These are phyloP conservation scores for Addax nasomaculatus DNA, from an alignment of 2,113 vertebrate species.

Conservation along the genomic window DNA sequence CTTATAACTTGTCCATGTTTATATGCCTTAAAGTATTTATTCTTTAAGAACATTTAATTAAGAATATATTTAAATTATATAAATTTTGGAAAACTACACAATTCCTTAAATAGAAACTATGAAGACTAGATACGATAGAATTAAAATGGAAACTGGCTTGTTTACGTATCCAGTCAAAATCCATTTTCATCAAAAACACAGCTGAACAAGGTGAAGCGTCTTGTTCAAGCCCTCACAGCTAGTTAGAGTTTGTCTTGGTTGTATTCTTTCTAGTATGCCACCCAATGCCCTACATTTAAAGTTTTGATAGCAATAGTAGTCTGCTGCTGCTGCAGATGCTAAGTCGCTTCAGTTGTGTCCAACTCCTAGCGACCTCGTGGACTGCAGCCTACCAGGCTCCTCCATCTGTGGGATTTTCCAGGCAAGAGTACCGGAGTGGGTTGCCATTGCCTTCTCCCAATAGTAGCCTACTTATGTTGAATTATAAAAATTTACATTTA, in stretches of 20 bases:
- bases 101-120: not conserved
- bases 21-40: slow-evolving; percentile 5
- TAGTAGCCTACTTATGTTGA: not conserved
- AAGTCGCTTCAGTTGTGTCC: too few relatives aligned
- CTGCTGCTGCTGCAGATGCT: not conserved
- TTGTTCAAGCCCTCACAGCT: not conserved
- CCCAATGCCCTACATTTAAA: not conserved
- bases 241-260: not conserved
- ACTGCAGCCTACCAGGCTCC: too few relatives aligned
- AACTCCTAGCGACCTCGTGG: rapidly evolving
- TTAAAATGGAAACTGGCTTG: not conserved
- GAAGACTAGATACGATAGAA: not conserved
- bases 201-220: not conserved
- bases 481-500: not conserved
- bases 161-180: not conserved
- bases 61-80: not conserved
- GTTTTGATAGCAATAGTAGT: not conserved
- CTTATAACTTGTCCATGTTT: not conserved
- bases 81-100: not conserved
- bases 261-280: not conserved
- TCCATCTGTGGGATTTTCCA: too few relatives aligned
- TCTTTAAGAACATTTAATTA: not conserved
- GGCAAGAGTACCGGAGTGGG: too few relatives aligned
- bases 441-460: not conserved
- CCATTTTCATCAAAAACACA: not conserved